Conservation (phyloP, 2,113 vertebrate genomes). For the Mobula birostris region DNA sequence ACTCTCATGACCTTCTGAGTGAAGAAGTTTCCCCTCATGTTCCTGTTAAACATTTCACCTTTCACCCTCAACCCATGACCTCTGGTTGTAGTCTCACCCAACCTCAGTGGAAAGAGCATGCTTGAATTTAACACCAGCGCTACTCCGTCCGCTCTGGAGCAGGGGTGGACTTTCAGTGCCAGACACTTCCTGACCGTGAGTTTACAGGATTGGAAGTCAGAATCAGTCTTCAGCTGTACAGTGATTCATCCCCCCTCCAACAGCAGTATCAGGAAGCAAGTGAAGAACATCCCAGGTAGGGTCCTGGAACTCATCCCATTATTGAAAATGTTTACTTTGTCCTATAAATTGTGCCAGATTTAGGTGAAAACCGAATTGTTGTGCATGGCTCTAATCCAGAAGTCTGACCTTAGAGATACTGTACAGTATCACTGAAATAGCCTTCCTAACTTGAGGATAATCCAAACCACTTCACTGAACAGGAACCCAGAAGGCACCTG, state of each 20-base stretch:
- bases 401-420: background rate
- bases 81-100: too few relatives aligned
- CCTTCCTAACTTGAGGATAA: too few relatives aligned
- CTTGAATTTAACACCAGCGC: background rate
- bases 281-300: background rate
- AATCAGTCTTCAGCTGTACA: background rate
- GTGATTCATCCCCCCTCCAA: background rate
- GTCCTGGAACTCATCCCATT: too few relatives aligned
- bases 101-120: too few relatives aligned
- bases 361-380: too few relatives aligned
- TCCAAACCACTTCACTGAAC: too few relatives aligned
- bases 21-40: too few relatives aligned
- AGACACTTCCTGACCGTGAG: slow-evolving; percentile 1
- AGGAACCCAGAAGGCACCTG: too few relatives aligned
- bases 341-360: background rate
- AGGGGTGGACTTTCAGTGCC: background rate
- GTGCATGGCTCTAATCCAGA: background rate
- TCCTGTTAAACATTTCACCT: too few relatives aligned
- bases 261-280: background rate
- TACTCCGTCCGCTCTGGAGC: background rate
- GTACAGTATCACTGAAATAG: background rate
- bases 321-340: background rate
- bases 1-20: too few relatives aligned
- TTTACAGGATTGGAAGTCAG: background rate
- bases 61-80: too few relatives aligned